phyloP scores from a whole-genome alignment of 2,888 invertebrate genomes.

The Drosophila gaucha region DNA sequence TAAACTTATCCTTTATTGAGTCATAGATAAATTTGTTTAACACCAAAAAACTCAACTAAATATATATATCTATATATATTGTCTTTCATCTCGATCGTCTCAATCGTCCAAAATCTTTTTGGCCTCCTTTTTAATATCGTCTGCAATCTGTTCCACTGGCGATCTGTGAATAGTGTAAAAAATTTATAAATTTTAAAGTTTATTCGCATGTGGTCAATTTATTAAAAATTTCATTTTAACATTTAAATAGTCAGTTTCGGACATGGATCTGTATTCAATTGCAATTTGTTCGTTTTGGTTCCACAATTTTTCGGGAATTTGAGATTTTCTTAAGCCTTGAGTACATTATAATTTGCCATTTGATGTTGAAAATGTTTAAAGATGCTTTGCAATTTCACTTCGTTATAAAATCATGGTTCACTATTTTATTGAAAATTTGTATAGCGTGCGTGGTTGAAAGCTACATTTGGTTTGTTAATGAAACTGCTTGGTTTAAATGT shows the following conservation, averaged over 20 bases:
- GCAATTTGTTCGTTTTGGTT: neutral
- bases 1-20: constrained; percentile 49
- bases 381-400: neutral
- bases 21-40: constrained; percentile 50
- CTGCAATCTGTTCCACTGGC: constrained; percentile 67
- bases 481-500: constrained; percentile 22
- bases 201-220: constrained; percentile 2
- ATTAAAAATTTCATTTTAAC: constrained; percentile 1
- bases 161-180: constrained; percentile 55
- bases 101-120: constrained; percentile 75
- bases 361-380: too few relatives aligned
- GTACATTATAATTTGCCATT: too few relatives aligned
- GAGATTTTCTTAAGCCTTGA: too few relatives aligned
- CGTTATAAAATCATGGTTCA: neutral
- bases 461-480: constrained; percentile 8
- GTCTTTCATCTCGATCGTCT: constrained; percentile 16
- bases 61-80: constrained; percentile 22
- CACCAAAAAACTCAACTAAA: constrained; percentile 12
- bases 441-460: neutral
- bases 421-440: constrained; percentile 34
- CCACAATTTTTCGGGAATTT: neutral
- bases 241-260: neutral
- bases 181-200: constrained; percentile 5
- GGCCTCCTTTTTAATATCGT: constrained; percentile 75
- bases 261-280: neutral